Evolutionary conservation across 2,888 invertebrate species (phyloP).

Genomic region (Candidula unifasciata): DNA sequence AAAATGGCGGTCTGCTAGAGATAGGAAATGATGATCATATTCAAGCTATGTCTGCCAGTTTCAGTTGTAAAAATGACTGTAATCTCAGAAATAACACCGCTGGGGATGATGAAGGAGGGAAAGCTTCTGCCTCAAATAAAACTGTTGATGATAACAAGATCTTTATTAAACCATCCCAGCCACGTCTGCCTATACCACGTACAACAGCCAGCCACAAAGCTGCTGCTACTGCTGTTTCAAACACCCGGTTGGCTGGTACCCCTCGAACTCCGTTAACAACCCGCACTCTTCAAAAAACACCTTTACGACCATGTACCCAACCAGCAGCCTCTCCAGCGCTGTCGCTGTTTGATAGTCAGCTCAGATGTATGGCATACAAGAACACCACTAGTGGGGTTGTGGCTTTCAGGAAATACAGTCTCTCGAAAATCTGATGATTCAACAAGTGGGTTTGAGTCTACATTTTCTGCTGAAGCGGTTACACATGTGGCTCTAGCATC

Average conservation of each 20-base stretch:
- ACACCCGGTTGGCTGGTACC: background rate
- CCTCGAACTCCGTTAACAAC: background rate
- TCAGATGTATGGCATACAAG: background rate
- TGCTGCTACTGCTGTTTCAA: background rate
- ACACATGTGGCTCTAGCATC: background rate
- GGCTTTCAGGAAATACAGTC: background rate
- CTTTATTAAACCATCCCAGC: constrained; percentile 25
- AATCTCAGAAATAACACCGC: background rate
- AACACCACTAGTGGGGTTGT: background rate
- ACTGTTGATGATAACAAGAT: background rate
- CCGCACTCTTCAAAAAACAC: background rate
- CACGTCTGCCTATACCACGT: background rate
- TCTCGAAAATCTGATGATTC: background rate
- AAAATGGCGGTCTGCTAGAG: background rate
- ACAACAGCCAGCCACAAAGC: background rate
- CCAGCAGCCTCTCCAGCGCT: constrained; percentile 35
- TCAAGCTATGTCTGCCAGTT: background rate
- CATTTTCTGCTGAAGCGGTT: background rate
- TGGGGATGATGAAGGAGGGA: background rate
- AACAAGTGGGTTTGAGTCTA: background rate
- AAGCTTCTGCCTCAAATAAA: background rate
- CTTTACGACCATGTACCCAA: background rate
- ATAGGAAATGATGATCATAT: background rate
- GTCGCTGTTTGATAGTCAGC: constrained; percentile 34
- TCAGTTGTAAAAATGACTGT: background rate